phyloP scores from a whole-genome alignment of 2,797 vertebrate species.

The Rhyacichthys aspro region DNA sequence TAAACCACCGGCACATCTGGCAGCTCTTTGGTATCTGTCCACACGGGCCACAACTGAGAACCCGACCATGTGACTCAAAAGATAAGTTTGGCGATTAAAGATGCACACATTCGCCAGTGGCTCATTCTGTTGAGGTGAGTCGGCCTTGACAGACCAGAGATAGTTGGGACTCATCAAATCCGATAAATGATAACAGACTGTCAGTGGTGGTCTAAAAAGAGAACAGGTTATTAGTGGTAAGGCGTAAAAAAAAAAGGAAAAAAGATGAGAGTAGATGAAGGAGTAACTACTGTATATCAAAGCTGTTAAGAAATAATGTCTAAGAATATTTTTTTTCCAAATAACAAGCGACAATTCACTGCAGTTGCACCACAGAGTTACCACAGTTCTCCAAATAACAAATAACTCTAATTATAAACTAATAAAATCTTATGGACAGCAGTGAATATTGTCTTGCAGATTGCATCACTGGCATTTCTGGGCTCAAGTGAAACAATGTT shows the following conservation, averaged over 20 bases:
- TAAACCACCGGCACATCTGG: conserved; percentile 64
- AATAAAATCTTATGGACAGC: conserved; percentile 7
- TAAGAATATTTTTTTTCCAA: not conserved
- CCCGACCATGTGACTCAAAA: conserved; percentile 41
- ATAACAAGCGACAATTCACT: no score
- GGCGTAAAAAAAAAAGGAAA: conserved; percentile 13
- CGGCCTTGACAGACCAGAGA: conserved; percentile 30
- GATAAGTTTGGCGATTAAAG: conserved; percentile 48
- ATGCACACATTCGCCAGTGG: conserved; percentile 26
- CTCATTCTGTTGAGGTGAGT: conserved; percentile 38
- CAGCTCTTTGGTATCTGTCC: conserved; percentile 28
- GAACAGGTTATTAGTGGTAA: conserved; percentile 13
- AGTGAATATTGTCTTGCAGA: conserved; percentile 37
- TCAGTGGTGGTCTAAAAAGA: conserved; percentile 5
- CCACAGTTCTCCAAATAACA: not conserved
- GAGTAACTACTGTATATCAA: no score
- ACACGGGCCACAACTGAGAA: conserved; percentile 47
- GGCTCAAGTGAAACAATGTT: conserved; percentile 35
- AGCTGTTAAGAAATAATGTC: conserved; percentile 1
- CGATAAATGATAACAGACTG: conserved; percentile 23
- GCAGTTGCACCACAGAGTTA: not conserved
- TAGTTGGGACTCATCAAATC: conserved; percentile 16
- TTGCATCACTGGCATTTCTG: conserved; percentile 28
- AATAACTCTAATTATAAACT: no score
- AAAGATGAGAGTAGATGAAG: conserved; percentile 7